These are phyloP conservation scores for Monochamus alternatus DNA, from an alignment of 2,888 invertebrate genomes.

Conservation along the genomic window DNA sequence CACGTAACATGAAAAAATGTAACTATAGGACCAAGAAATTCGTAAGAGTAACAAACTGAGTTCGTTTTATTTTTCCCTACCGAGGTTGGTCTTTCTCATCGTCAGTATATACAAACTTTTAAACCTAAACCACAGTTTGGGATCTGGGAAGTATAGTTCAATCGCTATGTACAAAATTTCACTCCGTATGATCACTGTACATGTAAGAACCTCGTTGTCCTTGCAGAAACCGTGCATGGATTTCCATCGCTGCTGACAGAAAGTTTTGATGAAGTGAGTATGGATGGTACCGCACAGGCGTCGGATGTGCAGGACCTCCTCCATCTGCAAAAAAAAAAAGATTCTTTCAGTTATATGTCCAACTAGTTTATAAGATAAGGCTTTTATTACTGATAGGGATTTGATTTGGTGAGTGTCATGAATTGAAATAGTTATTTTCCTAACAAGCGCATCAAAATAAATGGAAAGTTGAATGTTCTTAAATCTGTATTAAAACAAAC, in stretches of 20 bases:
- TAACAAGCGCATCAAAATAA: no score
- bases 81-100: neutral
- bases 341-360: neutral
- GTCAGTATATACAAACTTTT: slow-evolving; percentile 22
- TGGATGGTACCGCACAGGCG: slow-evolving; percentile 45
- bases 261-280: slow-evolving; percentile 53
- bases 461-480: no score
- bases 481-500: no score
- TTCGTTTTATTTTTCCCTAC: neutral
- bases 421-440: no score
- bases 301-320: slow-evolving; percentile 43
- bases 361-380: no score
- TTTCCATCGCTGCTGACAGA: slow-evolving; percentile 56
- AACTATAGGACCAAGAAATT: slow-evolving; percentile 5
- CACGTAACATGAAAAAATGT: slow-evolving; percentile 26
- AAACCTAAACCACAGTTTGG: slow-evolving; percentile 33
- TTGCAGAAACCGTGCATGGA: slow-evolving; percentile 58
- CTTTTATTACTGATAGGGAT: no score
- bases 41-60: neutral
- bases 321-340: slow-evolving; percentile 48
- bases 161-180: slow-evolving; percentile 41
- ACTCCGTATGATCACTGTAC: slow-evolving; percentile 57
- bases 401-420: no score
- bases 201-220: slow-evolving; percentile 61
- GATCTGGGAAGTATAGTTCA: slow-evolving; percentile 22